These are phyloP conservation scores for Hydra vulgaris DNA, from an alignment of 30 jellyfish, hydroid and myxozoan species.

Conservation along the genomic window DNA sequence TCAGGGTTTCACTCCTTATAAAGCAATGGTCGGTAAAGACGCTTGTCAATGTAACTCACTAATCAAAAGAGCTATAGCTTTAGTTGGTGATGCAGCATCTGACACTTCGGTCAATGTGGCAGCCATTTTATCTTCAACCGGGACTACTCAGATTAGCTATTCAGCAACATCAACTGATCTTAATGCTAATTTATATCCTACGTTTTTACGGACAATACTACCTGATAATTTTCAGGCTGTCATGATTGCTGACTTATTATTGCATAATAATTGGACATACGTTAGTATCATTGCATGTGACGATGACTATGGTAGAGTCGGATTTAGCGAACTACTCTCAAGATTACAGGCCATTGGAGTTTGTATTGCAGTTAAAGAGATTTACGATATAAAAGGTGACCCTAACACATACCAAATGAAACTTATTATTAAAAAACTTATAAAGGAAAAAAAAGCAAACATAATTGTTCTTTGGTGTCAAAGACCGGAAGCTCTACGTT, in stretches of 20 bases:
- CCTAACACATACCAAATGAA: slow-evolving; percentile 18
- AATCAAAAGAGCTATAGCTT: slow-evolving; percentile 38
- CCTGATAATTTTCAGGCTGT: slow-evolving; percentile 90
- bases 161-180: slow-evolving; percentile 90
- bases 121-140: slow-evolving; percentile 66
- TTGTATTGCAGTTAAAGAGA: slow-evolving; percentile 75
- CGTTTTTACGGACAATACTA: slow-evolving; percentile 89
- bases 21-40: not conserved
- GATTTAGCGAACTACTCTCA: slow-evolving; percentile 72
- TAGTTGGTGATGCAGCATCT: slow-evolving; percentile 96
- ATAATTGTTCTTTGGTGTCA: slow-evolving; percentile 93
- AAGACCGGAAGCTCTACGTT: slow-evolving; percentile 62
- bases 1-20: slow-evolving; percentile 4
- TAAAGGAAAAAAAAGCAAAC: slow-evolving; percentile 43
- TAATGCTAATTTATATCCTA: slow-evolving; percentile 68
- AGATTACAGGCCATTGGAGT: slow-evolving; percentile 35
- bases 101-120: slow-evolving; percentile 70
- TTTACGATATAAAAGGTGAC: slow-evolving; percentile 49
- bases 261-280: slow-evolving; percentile 56
- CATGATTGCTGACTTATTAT: slow-evolving; percentile 59
- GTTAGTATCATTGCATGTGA: slow-evolving; percentile 84
- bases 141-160: slow-evolving; percentile 81
- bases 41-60: slow-evolving; percentile 57
- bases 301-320: slow-evolving; percentile 88
- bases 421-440: slow-evolving; percentile 30